Conservation (phyloP, 2,113 vertebrate genomes). For the Calidris pugnax region DNA sequence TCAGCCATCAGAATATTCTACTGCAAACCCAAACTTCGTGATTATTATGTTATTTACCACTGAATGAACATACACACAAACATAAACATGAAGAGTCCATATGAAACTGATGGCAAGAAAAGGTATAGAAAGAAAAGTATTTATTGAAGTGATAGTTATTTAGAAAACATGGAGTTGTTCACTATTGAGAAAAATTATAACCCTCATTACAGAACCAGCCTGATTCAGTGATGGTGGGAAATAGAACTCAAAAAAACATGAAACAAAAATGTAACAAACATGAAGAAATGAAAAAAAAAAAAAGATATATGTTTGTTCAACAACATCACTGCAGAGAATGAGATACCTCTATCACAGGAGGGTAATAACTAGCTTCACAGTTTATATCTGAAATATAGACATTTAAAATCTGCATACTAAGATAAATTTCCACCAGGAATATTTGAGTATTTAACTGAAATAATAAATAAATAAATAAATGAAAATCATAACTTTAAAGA, state of each 20-base stretch:
- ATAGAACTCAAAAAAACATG: neutral
- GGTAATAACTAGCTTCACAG: neutral
- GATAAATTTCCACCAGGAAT: neutral
- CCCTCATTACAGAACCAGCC: accelerated
- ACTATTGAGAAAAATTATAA: neutral
- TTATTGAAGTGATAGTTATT: neutral
- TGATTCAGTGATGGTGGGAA: neutral
- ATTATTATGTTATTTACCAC: neutral
- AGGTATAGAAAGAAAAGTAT: neutral
- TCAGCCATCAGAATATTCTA: neutral
- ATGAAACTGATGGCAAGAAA: neutral
- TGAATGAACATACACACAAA: neutral
- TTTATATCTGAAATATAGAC: neutral
- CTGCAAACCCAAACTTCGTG: accelerated
- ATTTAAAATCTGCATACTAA: neutral
- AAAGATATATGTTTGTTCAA: neutral
- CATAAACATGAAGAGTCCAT: neutral
- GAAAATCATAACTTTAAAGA: neutral
- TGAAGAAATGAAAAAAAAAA: neutral
- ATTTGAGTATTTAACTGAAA: neutral
- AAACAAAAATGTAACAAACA: neutral
- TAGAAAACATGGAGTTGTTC: neutral
- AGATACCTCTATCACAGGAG: accelerated
- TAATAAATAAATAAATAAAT: neutral
- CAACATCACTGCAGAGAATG: neutral